Evolutionary conservation across 1,140 invertebrate genomes (phyloP).

Genomic region (Phenacoccus solenopsis): DNA sequence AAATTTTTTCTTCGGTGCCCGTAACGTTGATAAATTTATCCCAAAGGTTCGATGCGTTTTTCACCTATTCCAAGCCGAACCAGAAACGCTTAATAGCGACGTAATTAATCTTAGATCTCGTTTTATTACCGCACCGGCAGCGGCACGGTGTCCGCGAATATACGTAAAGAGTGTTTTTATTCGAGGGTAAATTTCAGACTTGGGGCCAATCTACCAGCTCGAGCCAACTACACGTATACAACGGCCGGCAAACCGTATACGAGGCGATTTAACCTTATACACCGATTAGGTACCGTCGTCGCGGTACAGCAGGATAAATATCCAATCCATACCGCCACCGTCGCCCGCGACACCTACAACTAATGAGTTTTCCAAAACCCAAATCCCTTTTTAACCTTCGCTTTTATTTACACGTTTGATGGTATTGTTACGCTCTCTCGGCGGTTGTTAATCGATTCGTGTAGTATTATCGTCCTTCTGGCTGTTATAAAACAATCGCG

Average conservation of each 20-base stretch:
- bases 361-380: neutral
- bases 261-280: neutral
- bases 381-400: neutral
- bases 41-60: neutral
- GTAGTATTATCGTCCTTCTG: neutral
- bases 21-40: neutral
- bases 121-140: no score
- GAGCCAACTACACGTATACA: neutral
- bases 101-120: neutral
- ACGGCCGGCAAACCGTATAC: no score
- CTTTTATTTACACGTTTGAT: neutral
- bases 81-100: neutral
- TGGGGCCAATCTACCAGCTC: neutral
- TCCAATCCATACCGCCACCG: neutral
- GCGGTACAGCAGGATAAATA: neutral
- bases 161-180: neutral
- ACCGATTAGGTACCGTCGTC: neutral
- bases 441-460: neutral
- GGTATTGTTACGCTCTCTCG: neutral
- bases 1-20: no score
- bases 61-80: neutral
- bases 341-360: neutral
- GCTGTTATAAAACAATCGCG: no score
- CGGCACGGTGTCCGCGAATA: neutral
- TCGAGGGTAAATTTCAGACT: neutral